These are phyloP conservation scores for Phyllostomus hastatus DNA, from an alignment of 2,113 vertebrate species.

Conservation along the genomic window DNA sequence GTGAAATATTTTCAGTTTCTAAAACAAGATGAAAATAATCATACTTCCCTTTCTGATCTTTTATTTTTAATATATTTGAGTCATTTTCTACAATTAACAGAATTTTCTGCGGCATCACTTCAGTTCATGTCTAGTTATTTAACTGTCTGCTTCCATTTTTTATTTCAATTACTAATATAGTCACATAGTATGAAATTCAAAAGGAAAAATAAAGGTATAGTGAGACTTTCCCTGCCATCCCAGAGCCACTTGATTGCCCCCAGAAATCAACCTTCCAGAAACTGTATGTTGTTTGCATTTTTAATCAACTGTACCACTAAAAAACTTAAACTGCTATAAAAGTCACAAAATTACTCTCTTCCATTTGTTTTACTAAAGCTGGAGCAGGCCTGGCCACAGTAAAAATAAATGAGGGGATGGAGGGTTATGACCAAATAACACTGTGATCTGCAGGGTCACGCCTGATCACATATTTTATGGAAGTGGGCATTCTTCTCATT, in stretches of 20 bases:
- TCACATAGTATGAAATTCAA: neutral
- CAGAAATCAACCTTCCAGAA: neutral
- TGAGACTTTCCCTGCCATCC: neutral
- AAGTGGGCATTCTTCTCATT: neutral
- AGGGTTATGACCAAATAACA: neutral
- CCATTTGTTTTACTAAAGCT: neutral
- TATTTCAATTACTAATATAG: neutral
- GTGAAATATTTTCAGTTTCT: slow-evolving; percentile 32
- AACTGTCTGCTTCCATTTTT: slow-evolving; percentile 9
- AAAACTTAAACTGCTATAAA: neutral
- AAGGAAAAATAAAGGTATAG: neutral
- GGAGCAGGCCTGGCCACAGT: neutral
- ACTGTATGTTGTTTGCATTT: neutral
- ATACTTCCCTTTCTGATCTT: neutral
- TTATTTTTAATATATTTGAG: slow-evolving; percentile 16
- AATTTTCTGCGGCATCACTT: slow-evolving; percentile 21
- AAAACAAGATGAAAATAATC: slow-evolving; percentile 19
- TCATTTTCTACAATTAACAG: neutral
- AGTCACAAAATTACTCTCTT: neutral
- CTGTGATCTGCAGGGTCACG: neutral
- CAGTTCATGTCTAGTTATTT: slow-evolving; percentile 8
- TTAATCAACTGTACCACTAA: neutral
- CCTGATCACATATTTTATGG: neutral
- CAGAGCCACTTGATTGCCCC: neutral
- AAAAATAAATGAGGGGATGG: neutral